Conservation (phyloP, 2,888 invertebrate genomes). For the Trichacis sp. region DNA sequence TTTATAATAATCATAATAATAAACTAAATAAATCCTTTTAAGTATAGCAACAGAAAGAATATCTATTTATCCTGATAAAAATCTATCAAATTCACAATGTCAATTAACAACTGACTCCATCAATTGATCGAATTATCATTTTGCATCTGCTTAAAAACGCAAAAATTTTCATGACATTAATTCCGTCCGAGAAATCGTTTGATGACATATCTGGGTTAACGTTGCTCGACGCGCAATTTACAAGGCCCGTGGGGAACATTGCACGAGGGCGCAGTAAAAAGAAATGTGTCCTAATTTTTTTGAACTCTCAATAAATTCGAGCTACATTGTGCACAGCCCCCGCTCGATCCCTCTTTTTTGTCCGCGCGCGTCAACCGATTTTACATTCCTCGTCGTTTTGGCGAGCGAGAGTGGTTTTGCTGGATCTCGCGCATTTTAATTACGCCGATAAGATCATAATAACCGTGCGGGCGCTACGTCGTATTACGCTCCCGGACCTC, state of each 20-base stretch:
- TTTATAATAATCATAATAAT: too few relatives aligned
- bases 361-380: slow-evolving; percentile 7
- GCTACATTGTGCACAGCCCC: slow-evolving; percentile 2
- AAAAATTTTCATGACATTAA: background rate
- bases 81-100: too few relatives aligned
- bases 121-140: too few relatives aligned
- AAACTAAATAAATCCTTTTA: too few relatives aligned
- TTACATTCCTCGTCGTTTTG: slow-evolving; percentile 12
- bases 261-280: slow-evolving; percentile 19
- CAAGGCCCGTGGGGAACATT: background rate
- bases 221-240: background rate
- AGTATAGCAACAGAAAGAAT: too few relatives aligned
- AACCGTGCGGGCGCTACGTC: slow-evolving; percentile 15
- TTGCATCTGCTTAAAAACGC: too few relatives aligned
- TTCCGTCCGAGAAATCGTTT: background rate
- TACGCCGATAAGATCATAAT: slow-evolving; percentile 31
- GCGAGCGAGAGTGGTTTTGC: slow-evolving; percentile 5
- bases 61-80: too few relatives aligned
- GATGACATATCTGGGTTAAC: slow-evolving; percentile 17
- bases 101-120: too few relatives aligned
- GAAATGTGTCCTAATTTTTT: slow-evolving; percentile 14
- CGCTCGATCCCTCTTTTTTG: slow-evolving; percentile 10
- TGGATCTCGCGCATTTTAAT: slow-evolving; percentile 26
- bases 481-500: slow-evolving; percentile 5
- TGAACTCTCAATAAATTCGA: slow-evolving; percentile 7